Evolutionary conservation across 1,140 invertebrate species (phyloP).

Genomic region (Drosophila simulans): DNA sequence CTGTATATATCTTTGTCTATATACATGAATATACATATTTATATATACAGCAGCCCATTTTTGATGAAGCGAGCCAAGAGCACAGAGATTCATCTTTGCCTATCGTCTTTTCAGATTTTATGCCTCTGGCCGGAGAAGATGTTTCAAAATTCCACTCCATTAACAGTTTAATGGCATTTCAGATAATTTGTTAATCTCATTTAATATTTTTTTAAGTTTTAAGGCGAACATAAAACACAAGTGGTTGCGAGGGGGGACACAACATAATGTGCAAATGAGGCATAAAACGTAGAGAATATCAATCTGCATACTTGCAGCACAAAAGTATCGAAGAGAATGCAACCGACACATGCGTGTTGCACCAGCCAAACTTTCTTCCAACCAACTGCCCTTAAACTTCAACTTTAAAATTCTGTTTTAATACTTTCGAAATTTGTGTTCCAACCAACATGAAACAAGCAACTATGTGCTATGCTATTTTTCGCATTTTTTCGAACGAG

Average conservation of each 20-base stretch:
- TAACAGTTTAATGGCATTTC: conserved; percentile 20
- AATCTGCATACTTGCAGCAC: too few relatives aligned
- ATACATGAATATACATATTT: conserved; percentile 1
- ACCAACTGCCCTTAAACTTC: too few relatives aligned
- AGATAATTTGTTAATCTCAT: conserved; percentile 19
- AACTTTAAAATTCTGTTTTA: not conserved
- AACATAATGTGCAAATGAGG: too few relatives aligned
- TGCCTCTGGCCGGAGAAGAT: conserved; percentile 11
- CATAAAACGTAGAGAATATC: not conserved
- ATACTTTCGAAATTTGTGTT: not conserved
- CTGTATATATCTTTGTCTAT: not conserved
- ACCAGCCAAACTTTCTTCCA: too few relatives aligned
- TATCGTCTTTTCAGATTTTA: conserved; percentile 32
- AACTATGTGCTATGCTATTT: conserved; percentile 6
- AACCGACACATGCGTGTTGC: too few relatives aligned
- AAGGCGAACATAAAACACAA: not conserved
- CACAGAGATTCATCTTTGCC: conserved; percentile 41
- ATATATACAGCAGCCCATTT: conserved; percentile 9
- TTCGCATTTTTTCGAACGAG: not conserved
- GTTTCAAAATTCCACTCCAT: conserved; percentile 6
- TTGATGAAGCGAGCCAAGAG: conserved; percentile 22
- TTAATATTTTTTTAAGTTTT: not conserved
- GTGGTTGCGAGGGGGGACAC: too few relatives aligned
- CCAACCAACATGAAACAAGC: not conserved
- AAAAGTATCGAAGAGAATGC: too few relatives aligned